Evolutionary conservation across 2,797 vertebrate genomes (phyloP), one percentile per base, ranked within the genome.

Genomic region (Melanotaenia pygmaea): DNA sequence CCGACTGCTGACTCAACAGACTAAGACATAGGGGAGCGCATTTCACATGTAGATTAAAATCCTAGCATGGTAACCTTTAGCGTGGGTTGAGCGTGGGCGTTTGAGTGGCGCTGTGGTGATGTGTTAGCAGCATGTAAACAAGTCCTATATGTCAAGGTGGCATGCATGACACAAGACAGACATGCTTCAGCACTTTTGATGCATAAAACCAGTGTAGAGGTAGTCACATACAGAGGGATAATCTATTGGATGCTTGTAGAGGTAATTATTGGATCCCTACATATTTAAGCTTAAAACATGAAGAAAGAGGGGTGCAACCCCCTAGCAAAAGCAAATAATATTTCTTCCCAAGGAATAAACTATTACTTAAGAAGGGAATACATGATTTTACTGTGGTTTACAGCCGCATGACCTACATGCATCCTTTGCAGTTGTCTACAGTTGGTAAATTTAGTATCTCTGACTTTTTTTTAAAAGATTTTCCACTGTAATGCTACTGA

Each of bases 21-120:
- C 91, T 86, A 79, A 64, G 83, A 83, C 79, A 71, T 77, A 64
- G 77, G 70, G 86, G 83, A 89, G 87, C 88, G 82, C 92, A 93
- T 95, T 92, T 91, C 90, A 92, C 92, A 94, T 94, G 93, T 85
- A 94, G 93, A 94, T 94, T 93, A 93, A 91, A 94, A 91, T 86
- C 88, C 75, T 50, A 60, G 74, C 81, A 72, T 80, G 77, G 86
- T 93, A 92, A 92, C 92, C 93, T 93, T 92, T 91, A 86, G 80
- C 43, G 45, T 69, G 70, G 72, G 69, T 51, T 82, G 71, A 57
- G 72, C 67, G 82, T 82, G 72, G 76, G 84, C 6, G 71, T 72
- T 38, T 67, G 66, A 66, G 37, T 60, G 61, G 57, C 0, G 53
- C 57, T 65, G 73, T 54, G 58, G 62, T 58, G 51, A 53, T 35